Conservation (phyloP, 2,113 vertebrate genomes). For the Prionailurus viverrinus region DNA sequence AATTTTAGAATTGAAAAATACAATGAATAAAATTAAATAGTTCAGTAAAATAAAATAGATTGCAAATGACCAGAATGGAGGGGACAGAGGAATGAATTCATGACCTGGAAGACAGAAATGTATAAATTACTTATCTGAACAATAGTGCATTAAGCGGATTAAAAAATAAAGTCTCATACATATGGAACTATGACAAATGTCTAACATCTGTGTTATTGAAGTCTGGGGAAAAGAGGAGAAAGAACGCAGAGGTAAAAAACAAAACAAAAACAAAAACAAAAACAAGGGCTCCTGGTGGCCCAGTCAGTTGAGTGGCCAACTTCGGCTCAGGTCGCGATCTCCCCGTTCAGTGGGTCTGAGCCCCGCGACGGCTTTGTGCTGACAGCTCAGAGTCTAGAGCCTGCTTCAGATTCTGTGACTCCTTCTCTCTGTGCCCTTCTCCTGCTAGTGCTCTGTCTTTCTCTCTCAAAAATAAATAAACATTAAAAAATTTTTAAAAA, state of each 20-base stretch:
- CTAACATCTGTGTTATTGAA: accelerated
- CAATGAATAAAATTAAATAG: not conserved
- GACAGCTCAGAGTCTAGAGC: too few species aligned
- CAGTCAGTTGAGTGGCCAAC: too few species aligned
- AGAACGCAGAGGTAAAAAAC: not conserved
- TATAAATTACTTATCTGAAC: not conserved
- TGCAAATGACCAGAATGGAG: not conserved
- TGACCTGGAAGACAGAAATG: not conserved
- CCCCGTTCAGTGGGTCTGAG: too few species aligned
- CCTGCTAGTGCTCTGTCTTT: too few species aligned
- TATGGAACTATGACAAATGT: not conserved
- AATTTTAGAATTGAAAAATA: not conserved
- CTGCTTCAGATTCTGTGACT: too few species aligned
- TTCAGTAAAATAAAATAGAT: not conserved
- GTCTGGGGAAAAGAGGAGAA: not conserved
- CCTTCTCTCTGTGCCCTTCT: too few species aligned
- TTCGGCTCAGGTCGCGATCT: too few species aligned
- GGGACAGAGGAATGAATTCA: not conserved
- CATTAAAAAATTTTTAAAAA: too few species aligned
- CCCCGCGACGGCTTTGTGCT: too few species aligned
- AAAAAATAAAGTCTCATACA: not conserved
- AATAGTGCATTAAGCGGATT: not conserved
- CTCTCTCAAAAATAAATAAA: too few species aligned
- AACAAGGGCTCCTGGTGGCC: too few species aligned
- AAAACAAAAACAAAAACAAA: too few species aligned